Percentiles rank a stretch among this genome's conserved stretches.
Evolutionary conservation across 2,113 vertebrate genomes (phyloP).

Genomic region (Petroica traversi): DNA sequence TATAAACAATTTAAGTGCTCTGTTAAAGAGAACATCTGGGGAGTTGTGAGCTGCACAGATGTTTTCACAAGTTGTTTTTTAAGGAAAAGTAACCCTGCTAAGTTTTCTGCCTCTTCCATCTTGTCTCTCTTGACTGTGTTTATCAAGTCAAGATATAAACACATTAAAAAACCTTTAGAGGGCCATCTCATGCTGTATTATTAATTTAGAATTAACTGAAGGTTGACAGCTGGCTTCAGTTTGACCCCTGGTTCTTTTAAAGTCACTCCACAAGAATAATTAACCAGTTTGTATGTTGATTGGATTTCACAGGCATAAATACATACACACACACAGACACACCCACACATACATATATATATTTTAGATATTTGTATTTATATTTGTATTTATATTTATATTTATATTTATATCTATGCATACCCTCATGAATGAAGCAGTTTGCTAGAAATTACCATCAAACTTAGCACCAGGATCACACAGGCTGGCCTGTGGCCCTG

Average conservation of each 20-base stretch:
- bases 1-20: constrained; percentile 63
- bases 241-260: constrained; percentile 11
- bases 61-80: constrained; percentile 59
- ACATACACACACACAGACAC: too few relatives aligned
- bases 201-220: constrained; percentile 56
- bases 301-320: not conserved
- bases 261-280: not conserved
- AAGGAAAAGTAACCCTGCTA: not conserved
- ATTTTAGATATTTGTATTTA: not conserved
- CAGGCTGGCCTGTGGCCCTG: not conserved
- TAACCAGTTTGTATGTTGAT: not conserved
- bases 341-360: too few relatives aligned
- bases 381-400: accelerated
- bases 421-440: not conserved
- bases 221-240: constrained; percentile 22
- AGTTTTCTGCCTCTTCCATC: constrained; percentile 53
- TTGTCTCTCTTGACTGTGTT: constrained; percentile 47
- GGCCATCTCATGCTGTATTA: not conserved
- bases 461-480: not conserved
- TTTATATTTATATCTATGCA: too few relatives aligned
- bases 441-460: not conserved
- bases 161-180: constrained; percentile 65
- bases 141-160: constrained; percentile 57
- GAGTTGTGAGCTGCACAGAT: not conserved
- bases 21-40: constrained; percentile 72